Evolutionary conservation across 2,797 vertebrate species (phyloP), one percentile per base, ranked within the genome.

Genomic region (Decapterus maruadsi): DNA sequence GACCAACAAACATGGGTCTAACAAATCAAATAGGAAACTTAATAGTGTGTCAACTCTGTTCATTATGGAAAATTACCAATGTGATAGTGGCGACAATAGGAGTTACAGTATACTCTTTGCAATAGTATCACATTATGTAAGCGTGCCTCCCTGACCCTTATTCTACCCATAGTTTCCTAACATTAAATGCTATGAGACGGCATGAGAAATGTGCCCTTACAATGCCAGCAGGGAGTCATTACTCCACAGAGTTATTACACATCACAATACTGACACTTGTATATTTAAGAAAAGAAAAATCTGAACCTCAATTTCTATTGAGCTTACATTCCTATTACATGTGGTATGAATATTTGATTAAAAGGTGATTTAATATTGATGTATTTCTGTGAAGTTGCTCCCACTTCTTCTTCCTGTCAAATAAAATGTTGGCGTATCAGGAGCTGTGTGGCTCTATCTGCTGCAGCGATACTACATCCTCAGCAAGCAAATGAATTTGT

Each of bases 341-440:
- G 83, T 69, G 67, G 68, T n/a, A 54, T 85, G 58, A 84, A 90
- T 87, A 84, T 84, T 86, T 87, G 40, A 87, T 85, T 68, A 65
- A 26, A 58, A 72, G 51, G 51, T 58, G 46, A 78, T 89, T 82
- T 73, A 81, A 82, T 83, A 90, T 77, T 83, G 54, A 89, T 85
- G 76, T 16, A 48, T 81, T 76, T 85, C 76, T 84, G 72, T 87
- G 80, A 89, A 74, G 76, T 72, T 75, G 62, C 74, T 86, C 53
- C 31, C 36, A 63, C 51, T 78, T 77, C 20, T 71, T 82, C 58
- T 68, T 80, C 34, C 67, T 57, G 74, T 88, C 81, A 88, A 77
- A 81, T 46, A 84, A 26, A 81, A 86, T 87, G 78, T 68, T 79
- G 69, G 74, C 67, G 80, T 46, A 81, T 76, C 51, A 58, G 42